Conservation (phyloP, 2,888 invertebrate species). For the Craniophora ligustri region DNA sequence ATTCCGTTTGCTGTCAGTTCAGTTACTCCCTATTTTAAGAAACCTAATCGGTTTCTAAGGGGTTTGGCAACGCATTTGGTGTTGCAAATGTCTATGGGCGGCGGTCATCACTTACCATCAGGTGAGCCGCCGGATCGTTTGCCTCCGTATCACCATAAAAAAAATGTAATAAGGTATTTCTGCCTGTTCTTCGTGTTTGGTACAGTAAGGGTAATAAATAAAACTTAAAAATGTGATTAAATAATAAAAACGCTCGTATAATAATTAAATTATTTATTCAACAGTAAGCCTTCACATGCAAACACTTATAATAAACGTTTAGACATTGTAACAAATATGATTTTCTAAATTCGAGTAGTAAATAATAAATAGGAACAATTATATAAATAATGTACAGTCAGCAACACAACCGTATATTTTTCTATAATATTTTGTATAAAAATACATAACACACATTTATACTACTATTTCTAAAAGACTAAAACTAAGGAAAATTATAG, state of each 20-base stretch:
- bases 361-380: slow-evolving; percentile 52
- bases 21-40: too few species aligned
- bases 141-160: too few species aligned
- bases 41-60: too few species aligned
- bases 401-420: slow-evolving; percentile 24
- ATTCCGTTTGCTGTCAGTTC: too few species aligned
- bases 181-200: too few species aligned
- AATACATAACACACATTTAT: slow-evolving; percentile 21
- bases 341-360: slow-evolving; percentile 58
- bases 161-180: too few species aligned
- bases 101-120: too few species aligned
- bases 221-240: neutral
- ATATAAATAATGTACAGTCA: slow-evolving; percentile 28
- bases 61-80: too few species aligned
- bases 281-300: slow-evolving; percentile 59
- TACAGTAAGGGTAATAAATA: too few species aligned
- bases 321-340: slow-evolving; percentile 47
- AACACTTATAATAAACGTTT: slow-evolving; percentile 47
- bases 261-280: slow-evolving; percentile 53
- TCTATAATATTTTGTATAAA: slow-evolving; percentile 29
- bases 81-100: too few species aligned
- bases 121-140: too few species aligned
- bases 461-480: slow-evolving; percentile 4
- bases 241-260: slow-evolving; percentile 24
- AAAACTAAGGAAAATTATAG: slow-evolving; percentile 1